Evolutionary conservation across 1,140 invertebrate species (phyloP).

Genomic region (Rhynchophorus ferrugineus): DNA sequence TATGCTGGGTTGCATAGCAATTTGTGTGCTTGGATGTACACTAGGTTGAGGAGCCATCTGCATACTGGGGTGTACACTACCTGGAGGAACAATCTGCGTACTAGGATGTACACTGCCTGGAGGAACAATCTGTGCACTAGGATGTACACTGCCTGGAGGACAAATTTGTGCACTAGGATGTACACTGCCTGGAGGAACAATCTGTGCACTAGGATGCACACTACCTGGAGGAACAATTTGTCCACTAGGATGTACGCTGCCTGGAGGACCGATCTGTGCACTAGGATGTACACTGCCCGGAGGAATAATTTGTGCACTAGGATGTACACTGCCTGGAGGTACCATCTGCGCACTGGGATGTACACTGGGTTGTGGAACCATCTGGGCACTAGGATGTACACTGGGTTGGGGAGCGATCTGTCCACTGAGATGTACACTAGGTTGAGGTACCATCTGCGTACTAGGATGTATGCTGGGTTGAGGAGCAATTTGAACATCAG

Average conservation of each 20-base stretch:
- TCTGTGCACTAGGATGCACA: neutral
- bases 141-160: too few relatives aligned
- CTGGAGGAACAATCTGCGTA: too few relatives aligned
- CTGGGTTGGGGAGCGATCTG: too few relatives aligned
- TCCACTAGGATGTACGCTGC: neutral
- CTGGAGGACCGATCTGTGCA: neutral
- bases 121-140: too few relatives aligned
- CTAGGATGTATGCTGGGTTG: neutral
- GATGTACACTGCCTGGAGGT: neutral
- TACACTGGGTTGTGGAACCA: neutral
- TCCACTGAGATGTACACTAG: neutral
- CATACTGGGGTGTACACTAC: too few relatives aligned
- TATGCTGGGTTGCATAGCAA: too few relatives aligned
- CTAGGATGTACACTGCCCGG: neutral
- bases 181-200: too few relatives aligned
- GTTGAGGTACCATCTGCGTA: neutral
- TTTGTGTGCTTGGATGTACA: too few relatives aligned
- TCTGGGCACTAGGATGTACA: neutral
- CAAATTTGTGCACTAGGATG: too few relatives aligned
- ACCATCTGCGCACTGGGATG: neutral
- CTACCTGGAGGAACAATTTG: neutral
- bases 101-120: too few relatives aligned
- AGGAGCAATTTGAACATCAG: too few relatives aligned
- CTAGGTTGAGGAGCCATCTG: too few relatives aligned
- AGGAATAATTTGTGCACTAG: neutral